A percentile compares a stretch with the other conserved stretches of the same genome.
These are phyloP conservation scores for Otolemur garnettii DNA, from an alignment of 2,113 vertebrate genomes.

Conservation along the genomic window DNA sequence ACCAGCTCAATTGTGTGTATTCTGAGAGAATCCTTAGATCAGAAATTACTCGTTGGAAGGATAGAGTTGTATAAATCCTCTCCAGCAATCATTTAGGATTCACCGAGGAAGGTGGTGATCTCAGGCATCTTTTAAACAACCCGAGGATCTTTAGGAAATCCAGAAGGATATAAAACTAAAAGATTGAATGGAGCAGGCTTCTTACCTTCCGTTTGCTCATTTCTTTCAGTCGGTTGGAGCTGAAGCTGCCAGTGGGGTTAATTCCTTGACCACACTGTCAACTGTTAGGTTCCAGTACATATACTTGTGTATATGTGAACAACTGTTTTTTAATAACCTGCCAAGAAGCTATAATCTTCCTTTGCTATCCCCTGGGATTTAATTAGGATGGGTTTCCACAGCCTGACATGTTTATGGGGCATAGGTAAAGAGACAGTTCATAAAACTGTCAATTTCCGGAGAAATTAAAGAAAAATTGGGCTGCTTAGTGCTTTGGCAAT, in stretches of 20 bases:
- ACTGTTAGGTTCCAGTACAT: constrained; percentile 86
- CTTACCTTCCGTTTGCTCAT: not conserved
- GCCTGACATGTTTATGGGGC: constrained; percentile 92
- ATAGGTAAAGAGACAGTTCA: constrained; percentile 94
- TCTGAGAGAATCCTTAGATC: constrained; percentile 20
- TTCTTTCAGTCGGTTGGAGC: constrained; percentile 34
- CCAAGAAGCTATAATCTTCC: constrained; percentile 91
- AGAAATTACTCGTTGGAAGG: not conserved
- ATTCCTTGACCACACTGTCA: constrained; percentile 88
- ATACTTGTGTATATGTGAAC: constrained; percentile 92
- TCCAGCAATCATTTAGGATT: constrained; percentile 9
- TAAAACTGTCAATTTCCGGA: constrained; percentile 94
- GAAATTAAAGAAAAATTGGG: constrained; percentile 93
- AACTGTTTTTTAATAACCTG: constrained; percentile 94
- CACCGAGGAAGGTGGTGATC: constrained; percentile 58
- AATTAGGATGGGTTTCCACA: constrained; percentile 92
- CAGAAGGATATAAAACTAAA: constrained; percentile 9
- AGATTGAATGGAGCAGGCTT: not conserved
- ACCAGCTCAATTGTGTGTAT: not conserved
- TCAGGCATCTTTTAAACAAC: constrained; percentile 63
- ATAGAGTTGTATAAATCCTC: not conserved
- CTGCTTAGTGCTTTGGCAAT: constrained; percentile 90
- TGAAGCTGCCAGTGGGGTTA: constrained; percentile 85
- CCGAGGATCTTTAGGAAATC: constrained; percentile 57
- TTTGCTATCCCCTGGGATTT: constrained; percentile 89